These are phyloP conservation scores for Tapirus indicus DNA, from an alignment of 2,797 vertebrate genomes.

Conservation along the genomic window DNA sequence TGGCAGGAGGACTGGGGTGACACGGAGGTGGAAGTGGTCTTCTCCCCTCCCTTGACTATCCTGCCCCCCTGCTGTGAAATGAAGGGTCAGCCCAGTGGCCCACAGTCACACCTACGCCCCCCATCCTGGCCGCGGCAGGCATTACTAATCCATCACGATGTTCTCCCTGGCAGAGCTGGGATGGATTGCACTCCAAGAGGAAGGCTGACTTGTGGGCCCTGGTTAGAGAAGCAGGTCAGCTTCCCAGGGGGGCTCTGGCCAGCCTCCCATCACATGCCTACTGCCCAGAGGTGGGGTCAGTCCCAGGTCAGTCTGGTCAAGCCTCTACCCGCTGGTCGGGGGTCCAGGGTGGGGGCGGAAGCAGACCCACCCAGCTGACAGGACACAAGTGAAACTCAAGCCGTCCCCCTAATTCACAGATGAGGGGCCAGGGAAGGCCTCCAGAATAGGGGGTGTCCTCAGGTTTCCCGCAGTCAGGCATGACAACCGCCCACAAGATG, in stretches of 20 bases:
- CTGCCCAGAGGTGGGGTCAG: not conserved
- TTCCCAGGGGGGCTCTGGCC: accelerated
- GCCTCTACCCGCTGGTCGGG: not conserved
- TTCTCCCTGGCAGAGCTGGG: not conserved
- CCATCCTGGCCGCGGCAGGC: not conserved
- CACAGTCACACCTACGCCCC: not conserved
- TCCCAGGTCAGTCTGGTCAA: accelerated
- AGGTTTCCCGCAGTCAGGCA: too few relatives aligned
- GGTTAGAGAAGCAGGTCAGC: not conserved
- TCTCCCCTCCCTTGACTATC: not conserved
- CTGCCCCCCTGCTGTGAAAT: not conserved
- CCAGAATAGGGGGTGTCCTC: not conserved
- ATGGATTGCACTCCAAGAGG: accelerated
- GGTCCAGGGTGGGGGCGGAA: not conserved
- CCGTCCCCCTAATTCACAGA: not conserved
- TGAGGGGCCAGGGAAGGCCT: not conserved
- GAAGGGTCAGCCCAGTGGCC: not conserved
- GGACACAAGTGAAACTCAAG: not conserved
- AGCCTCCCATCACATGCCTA: not conserved
- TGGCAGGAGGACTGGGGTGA: not conserved
- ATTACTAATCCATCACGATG: not conserved
- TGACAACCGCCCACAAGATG: accelerated
- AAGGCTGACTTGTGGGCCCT: not conserved
- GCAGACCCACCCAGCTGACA: not conserved
- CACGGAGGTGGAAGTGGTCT: not conserved